These are phyloP conservation scores for Cepphus grylle DNA, from an alignment of 2,113 vertebrate genomes.

Conservation along the genomic window DNA sequence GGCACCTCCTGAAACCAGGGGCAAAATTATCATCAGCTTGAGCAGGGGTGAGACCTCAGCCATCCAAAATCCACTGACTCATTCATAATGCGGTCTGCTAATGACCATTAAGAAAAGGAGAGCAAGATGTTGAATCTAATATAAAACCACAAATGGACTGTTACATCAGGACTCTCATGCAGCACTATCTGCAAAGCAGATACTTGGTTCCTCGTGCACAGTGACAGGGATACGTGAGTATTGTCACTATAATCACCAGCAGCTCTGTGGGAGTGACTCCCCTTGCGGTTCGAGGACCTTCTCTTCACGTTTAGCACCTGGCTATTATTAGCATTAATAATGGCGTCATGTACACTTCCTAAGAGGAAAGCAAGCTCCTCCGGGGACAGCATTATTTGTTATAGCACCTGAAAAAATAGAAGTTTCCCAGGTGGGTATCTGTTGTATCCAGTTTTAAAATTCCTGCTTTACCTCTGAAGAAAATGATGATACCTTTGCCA, in stretches of 20 bases:
- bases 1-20: background rate
- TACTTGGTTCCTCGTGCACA: background rate
- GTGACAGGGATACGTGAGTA: rapidly evolving
- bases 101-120: background rate
- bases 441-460: constrained; percentile 51
- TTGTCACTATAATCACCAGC: background rate
- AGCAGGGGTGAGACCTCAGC: background rate
- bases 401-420: constrained; percentile 39
- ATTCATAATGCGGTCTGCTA: background rate
- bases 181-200: background rate
- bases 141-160: background rate
- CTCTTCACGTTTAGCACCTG: background rate
- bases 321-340: constrained; percentile 28
- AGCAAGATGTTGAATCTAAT: background rate
- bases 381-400: constrained; percentile 1
- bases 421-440: constrained; percentile 19
- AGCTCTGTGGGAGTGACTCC: background rate
- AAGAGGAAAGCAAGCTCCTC: constrained; percentile 27
- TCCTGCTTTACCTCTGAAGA: constrained; percentile 49
- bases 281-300: background rate
- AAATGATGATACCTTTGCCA: constrained; percentile 61
- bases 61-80: background rate
- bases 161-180: background rate
- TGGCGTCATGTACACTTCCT: background rate
- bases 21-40: background rate